Conservation (phyloP, 2,113 vertebrate genomes). For the Sorex fumeus region DNA sequence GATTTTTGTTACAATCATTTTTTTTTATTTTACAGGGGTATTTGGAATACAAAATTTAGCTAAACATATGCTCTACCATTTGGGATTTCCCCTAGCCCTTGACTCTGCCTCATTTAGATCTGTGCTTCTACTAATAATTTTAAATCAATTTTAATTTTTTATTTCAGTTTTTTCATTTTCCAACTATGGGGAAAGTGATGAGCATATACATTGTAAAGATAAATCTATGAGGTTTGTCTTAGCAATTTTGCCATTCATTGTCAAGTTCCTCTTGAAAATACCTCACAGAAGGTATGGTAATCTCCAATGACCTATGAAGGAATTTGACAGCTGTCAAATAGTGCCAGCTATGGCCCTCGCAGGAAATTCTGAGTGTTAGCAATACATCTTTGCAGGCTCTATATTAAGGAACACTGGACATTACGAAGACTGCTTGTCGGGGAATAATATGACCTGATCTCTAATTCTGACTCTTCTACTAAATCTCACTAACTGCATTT, state of each 20-base stretch:
- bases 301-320: neutral
- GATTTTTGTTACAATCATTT: neutral
- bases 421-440: neutral
- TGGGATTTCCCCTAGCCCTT: too few species aligned
- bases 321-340: slow-evolving; percentile 14
- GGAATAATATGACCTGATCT: slow-evolving; percentile 18
- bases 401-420: neutral
- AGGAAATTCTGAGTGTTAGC: neutral
- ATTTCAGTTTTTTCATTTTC: neutral
- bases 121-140: neutral
- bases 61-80: too few species aligned
- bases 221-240: neutral
- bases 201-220: neutral
- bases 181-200: too few species aligned
- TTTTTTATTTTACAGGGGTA: too few species aligned
- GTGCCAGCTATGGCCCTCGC: neutral
- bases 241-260: neutral
- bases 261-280: slow-evolving; percentile 41
- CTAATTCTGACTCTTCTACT: slow-evolving; percentile 40
- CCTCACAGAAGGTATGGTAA: neutral
- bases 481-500: slow-evolving; percentile 23
- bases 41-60: neutral
- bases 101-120: too few species aligned
- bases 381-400: too few species aligned
- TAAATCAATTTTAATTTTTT: neutral